A percentile compares a stretch with the other conserved stretches of the same genome.
Evolutionary conservation across 2,888 invertebrate species (phyloP).

Genomic region (Rhagonycha fulva): DNA sequence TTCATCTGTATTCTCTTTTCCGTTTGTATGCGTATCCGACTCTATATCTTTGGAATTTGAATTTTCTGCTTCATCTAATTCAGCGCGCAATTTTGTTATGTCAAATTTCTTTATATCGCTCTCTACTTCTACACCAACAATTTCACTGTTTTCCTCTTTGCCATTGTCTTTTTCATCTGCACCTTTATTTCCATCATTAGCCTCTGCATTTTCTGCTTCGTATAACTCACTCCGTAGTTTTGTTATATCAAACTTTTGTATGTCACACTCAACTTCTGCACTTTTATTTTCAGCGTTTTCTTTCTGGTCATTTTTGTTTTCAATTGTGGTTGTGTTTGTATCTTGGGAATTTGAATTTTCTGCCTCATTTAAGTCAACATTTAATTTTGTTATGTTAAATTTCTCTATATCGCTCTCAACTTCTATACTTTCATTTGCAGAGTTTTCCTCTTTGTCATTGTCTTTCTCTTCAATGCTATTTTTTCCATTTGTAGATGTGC

Average conservation of each 20-base stretch:
- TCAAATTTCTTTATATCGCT: neutral
- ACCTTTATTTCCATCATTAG: neutral
- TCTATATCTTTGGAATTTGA: neutral
- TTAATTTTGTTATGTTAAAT: neutral
- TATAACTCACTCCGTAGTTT: neutral
- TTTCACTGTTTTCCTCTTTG: neutral
- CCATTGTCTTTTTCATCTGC: neutral
- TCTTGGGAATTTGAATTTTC: neutral
- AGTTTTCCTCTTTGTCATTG: neutral
- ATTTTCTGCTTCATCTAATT: neutral
- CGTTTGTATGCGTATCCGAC: neutral
- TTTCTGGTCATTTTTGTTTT: neutral
- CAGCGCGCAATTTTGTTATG: neutral
- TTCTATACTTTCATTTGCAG: too few species aligned
- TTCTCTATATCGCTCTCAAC: neutral
- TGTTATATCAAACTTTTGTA: neutral
- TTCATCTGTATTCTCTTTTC: neutral
- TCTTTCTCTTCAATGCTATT: conserved; percentile 6
- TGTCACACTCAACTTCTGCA: neutral
- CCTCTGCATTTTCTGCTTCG: neutral
- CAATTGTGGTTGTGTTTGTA: too few species aligned
- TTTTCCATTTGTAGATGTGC: neutral
- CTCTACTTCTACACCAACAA: neutral
- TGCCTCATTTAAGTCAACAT: neutral
- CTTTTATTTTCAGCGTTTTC: neutral